Base-by-base conservation (phyloP, 2,113 vertebrate genomes). In the Microcebus murinus region DNA sequence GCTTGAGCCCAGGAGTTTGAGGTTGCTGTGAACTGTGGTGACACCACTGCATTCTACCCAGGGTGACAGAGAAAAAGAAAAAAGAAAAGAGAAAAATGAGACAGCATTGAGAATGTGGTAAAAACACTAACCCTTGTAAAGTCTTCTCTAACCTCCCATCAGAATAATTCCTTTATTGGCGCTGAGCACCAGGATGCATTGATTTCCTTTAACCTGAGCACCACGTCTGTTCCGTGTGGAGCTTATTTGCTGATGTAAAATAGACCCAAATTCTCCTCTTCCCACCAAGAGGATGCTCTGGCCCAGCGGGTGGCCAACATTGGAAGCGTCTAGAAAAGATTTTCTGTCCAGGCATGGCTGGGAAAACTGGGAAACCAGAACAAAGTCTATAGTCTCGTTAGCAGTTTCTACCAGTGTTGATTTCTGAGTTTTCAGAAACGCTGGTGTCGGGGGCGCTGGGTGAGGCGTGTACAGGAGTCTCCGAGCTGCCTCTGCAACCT, bases 71-170 rank as follows among this genome's bases (percentile, higher is more conserved):
- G 55, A 12, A 57, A 57, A 57, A 57, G 55, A 57, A 57, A 57
- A 57, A 21, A 68, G 63, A 52, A 52, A 82, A 86, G n/a, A n/a
- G 61, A 55, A 39, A 67, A 61, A 74, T 1, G 29, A 82, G 9
- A 12, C 9, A 0, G 6, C 27, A 8, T 23, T 8, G 36, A n/a
- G 63, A 65, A 57, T 6, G 1, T 45, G 55, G 29, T n/a, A 4
- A 10, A 59, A 68, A 61, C 27, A 23, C 21, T n/a, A 34, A 48
- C 17, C 52, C 11, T 59, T 9, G 25, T 17, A 15, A 85, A 77
- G 57, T 17, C 61, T 31, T 48, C 57, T 48, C 59, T 36, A 61
- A 21, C 70, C 34, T 71, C 27, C 61, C 29, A 11, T 61, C 70
- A 87, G 68, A 92, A 42, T 15, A 55, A 87, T 90, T 89, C 50